A percentile compares a stretch with the other conserved stretches of the same genome.
Evolutionary conservation across 2,797 vertebrate species (phyloP).

Genomic region (Cirrhinus mrigala): DNA sequence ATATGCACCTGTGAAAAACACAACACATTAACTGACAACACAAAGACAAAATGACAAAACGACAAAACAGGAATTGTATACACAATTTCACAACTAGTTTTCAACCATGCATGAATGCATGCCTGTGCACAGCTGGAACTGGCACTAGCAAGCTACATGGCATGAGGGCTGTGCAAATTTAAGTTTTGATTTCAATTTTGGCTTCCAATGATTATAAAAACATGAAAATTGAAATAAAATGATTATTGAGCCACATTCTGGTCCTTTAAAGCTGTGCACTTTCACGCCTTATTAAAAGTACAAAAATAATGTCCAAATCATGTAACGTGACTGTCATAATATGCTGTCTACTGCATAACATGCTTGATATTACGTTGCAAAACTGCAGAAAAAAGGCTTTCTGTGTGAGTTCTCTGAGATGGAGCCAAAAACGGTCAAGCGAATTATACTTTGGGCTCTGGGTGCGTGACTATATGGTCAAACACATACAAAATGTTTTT

Average conservation of each 20-base stretch:
- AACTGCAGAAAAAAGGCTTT: too few species aligned
- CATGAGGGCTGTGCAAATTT: neutral
- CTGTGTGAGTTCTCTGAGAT: too few species aligned
- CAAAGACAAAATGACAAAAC: neutral
- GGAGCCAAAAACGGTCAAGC: too few species aligned
- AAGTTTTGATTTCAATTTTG: neutral
- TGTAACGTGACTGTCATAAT: too few species aligned
- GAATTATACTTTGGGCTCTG: too few species aligned
- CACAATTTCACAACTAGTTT: neutral
- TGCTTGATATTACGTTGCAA: neutral
- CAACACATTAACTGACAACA: conserved; percentile 35
- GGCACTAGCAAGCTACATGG: neutral
- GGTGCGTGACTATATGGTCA: too few species aligned
- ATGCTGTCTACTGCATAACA: neutral
- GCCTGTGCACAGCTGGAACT: neutral
- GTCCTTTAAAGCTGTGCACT: neutral
- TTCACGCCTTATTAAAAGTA: neutral
- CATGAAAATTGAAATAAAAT: neutral
- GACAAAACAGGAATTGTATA: neutral
- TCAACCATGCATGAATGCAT: neutral
- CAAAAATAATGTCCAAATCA: neutral
- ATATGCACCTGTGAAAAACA: conserved; percentile 89
- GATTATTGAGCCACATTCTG: neutral
- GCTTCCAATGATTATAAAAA: neutral
- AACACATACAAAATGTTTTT: too few species aligned